phyloP scores from a whole-genome alignment of 2,888 invertebrate genomes.

The Caenorhabditis virilis region DNA sequence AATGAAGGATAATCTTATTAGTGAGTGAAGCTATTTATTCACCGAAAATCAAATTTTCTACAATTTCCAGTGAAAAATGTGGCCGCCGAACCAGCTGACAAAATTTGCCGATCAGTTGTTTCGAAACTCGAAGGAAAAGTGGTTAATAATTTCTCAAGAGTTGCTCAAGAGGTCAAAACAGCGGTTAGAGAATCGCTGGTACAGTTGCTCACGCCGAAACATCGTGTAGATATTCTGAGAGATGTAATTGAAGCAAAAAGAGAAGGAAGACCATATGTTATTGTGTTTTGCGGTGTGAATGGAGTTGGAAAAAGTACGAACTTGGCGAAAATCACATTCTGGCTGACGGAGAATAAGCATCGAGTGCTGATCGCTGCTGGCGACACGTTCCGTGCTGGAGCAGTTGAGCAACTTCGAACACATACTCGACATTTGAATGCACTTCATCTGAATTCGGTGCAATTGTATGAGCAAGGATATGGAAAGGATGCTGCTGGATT shows the following conservation, averaged over 20 bases:
- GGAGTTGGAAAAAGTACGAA: constrained; percentile 99
- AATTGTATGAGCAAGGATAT: constrained; percentile 96
- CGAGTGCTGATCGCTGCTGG: constrained; percentile 96
- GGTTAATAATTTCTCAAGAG: constrained; percentile 88
- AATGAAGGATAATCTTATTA: constrained; percentile 89
- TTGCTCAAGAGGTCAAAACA: constrained; percentile 84
- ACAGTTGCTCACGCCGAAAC: constrained; percentile 87
- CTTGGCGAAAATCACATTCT: constrained; percentile 97
- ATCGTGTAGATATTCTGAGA: constrained; percentile 91
- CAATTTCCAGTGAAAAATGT: constrained; percentile 86
- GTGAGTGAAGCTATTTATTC: too few species aligned
- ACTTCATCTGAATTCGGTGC: constrained; percentile 77
- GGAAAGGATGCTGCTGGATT: constrained; percentile 98
- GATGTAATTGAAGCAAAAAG: constrained; percentile 89
- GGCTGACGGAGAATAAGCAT: constrained; percentile 95
- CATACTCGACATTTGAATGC: constrained; percentile 91
- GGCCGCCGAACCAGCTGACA: constrained; percentile 89
- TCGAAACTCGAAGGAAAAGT: constrained; percentile 68
- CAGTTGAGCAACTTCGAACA: constrained; percentile 95
- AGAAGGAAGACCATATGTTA: constrained; percentile 85
- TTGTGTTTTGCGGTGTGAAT: constrained; percentile 97
- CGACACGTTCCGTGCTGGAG: constrained; percentile 95
- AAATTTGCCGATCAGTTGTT: constrained; percentile 73
- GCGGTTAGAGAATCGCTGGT: constrained; percentile 89
- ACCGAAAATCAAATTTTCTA: too few species aligned